A percentile compares a stretch with the other conserved stretches of the same genome.
phyloP scores from a whole-genome alignment of 1,140 invertebrate species.

The Drosophila mojavensis region DNA sequence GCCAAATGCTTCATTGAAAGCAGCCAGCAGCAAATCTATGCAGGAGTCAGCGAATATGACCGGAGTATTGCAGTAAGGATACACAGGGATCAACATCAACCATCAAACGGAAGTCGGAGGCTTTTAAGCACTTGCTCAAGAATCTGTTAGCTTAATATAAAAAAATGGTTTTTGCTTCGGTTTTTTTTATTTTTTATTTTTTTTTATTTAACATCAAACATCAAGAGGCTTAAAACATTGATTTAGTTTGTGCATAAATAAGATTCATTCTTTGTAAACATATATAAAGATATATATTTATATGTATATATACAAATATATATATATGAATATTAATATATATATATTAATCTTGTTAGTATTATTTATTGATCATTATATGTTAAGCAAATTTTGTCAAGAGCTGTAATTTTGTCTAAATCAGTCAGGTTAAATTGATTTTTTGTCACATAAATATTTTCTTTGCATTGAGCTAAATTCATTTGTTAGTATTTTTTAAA shows the following conservation, averaged over 20 bases:
- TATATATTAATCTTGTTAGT: too few species aligned
- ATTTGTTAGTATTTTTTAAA: neutral
- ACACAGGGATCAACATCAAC: too few species aligned
- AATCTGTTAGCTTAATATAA: neutral
- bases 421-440: slow-evolving; percentile 4
- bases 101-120: too few species aligned
- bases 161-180: neutral
- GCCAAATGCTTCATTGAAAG: too few species aligned
- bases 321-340: too few species aligned
- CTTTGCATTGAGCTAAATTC: neutral
- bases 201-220: slow-evolving; percentile 48
- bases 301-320: too few species aligned
- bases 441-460: neutral
- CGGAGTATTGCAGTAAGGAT: neutral
- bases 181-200: slow-evolving; percentile 8
- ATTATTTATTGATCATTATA: neutral
- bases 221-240: slow-evolving; percentile 52
- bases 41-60: neutral
- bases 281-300: slow-evolving; percentile 39
- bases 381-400: slow-evolving; percentile 1
- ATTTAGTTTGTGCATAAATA: slow-evolving; percentile 36
- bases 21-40: neutral
- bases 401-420: neutral
- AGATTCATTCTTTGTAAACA: slow-evolving; percentile 36
- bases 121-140: neutral